These are phyloP conservation scores for Eidolon helvum DNA, from an alignment of 2,113 vertebrate species.

Conservation along the genomic window DNA sequence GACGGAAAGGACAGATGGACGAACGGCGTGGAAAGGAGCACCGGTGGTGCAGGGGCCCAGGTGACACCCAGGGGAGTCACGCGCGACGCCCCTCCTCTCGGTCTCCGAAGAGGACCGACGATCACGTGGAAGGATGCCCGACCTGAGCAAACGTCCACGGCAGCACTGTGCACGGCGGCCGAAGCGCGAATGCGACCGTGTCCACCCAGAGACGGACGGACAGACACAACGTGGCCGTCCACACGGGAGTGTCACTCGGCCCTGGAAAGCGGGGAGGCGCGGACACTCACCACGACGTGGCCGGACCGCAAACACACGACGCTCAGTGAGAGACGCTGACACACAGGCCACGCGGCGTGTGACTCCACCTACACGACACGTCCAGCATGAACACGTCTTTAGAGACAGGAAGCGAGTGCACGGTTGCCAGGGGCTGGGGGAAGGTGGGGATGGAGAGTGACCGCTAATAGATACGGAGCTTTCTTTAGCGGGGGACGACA, in stretches of 20 bases:
- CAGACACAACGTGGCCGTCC: not conserved
- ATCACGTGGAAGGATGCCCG: not conserved
- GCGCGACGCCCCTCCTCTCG: too few species aligned
- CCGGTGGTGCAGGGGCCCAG: not conserved
- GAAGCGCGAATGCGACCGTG: not conserved
- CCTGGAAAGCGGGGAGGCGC: not conserved
- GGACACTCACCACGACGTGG: not conserved
- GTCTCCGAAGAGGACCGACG: not conserved
- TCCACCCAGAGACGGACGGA: not conserved
- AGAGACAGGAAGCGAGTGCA: not conserved
- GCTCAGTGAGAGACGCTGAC: not conserved
- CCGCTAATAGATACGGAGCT: not conserved
- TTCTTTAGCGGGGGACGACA: not conserved
- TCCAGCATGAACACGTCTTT: too few species aligned
- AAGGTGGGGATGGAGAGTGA: not conserved
- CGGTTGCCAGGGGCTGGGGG: not conserved
- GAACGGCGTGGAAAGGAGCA: accelerated
- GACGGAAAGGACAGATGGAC: not conserved
- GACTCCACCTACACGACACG: not conserved
- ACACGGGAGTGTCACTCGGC: too few species aligned
- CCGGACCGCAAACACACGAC: not conserved
- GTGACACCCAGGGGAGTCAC: not conserved
- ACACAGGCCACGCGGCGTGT: not conserved
- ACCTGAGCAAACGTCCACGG: not conserved
- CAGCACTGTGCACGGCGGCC: not conserved